phyloP scores from a whole-genome alignment of 2,797 vertebrate genomes.

The Hypotaenidia philippensis region DNA sequence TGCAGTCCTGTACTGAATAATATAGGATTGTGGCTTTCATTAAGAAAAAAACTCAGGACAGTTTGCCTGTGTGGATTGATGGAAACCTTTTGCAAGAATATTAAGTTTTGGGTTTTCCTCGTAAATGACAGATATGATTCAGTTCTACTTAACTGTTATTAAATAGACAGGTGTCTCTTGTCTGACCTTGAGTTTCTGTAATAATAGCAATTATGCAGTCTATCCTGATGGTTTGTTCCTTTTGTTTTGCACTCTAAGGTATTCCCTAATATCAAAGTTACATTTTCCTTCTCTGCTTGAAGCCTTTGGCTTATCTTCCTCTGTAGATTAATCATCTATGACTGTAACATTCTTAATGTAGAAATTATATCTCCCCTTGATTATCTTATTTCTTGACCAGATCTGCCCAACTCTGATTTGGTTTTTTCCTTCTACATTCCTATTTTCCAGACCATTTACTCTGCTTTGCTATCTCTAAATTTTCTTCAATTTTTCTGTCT shows the following conservation, averaged over 20 bases:
- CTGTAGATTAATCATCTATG: constrained; percentile 3
- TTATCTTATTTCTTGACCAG: background rate
- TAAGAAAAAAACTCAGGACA: background rate
- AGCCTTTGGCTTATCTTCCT: background rate
- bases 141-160: background rate
- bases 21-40: background rate
- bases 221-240: background rate
- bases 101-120: rapidly evolving
- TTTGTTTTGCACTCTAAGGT: background rate
- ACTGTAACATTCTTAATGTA: constrained; percentile 15
- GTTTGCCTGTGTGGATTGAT: background rate
- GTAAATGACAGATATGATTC: background rate
- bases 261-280: background rate
- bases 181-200: background rate
- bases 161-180: background rate
- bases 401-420: background rate
- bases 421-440: background rate
- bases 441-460: constrained; percentile 27
- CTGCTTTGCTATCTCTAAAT: background rate
- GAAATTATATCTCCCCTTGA: constrained; percentile 16
- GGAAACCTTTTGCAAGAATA: background rate
- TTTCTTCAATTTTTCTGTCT: constrained; percentile 26
- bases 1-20: background rate
- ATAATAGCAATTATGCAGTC: background rate
- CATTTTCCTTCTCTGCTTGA: background rate